Evolutionary conservation across 2,888 invertebrate genomes (phyloP).

Genomic region (Dendrolimus pini): DNA sequence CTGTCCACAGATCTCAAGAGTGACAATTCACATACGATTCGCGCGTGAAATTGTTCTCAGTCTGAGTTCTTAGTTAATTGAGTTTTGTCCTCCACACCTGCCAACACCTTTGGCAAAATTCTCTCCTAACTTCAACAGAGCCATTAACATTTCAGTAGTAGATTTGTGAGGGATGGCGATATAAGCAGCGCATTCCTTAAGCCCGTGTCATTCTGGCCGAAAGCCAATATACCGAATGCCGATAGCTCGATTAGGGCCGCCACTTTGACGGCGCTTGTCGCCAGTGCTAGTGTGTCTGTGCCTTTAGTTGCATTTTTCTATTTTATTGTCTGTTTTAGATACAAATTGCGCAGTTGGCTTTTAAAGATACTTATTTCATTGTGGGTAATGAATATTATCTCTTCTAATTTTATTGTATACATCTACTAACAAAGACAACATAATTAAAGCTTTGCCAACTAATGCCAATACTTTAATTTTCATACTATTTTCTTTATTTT

Average conservation of each 20-base stretch:
- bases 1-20: slow-evolving; percentile 1
- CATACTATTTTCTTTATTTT: too few relatives aligned
- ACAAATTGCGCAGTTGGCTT: not conserved
- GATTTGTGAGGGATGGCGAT: slow-evolving; percentile 33
- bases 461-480: too few relatives aligned
- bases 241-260: slow-evolving; percentile 8
- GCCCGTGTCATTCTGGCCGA: slow-evolving; percentile 6
- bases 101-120: not conserved
- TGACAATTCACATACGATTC: slow-evolving; percentile 1
- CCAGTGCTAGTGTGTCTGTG: slow-evolving; percentile 4
- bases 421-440: too few relatives aligned
- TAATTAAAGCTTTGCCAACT: too few relatives aligned
- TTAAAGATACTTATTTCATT: not conserved
- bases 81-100: not conserved
- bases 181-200: slow-evolving; percentile 8
- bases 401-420: too few relatives aligned
- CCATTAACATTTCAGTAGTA: slow-evolving; percentile 52
- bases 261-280: slow-evolving; percentile 3
- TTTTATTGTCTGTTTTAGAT: not conserved
- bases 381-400: too few relatives aligned
- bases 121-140: slow-evolving; percentile 33
- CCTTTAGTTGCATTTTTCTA: not conserved
- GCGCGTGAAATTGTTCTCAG: not conserved
- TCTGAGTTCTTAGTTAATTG: slow-evolving; percentile 1
- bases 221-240: slow-evolving; percentile 6